Percentiles rank a stretch among this genome's conserved stretches.
Evolutionary conservation across 2,797 vertebrate genomes (phyloP).

Genomic region (Labeo calbasu): DNA sequence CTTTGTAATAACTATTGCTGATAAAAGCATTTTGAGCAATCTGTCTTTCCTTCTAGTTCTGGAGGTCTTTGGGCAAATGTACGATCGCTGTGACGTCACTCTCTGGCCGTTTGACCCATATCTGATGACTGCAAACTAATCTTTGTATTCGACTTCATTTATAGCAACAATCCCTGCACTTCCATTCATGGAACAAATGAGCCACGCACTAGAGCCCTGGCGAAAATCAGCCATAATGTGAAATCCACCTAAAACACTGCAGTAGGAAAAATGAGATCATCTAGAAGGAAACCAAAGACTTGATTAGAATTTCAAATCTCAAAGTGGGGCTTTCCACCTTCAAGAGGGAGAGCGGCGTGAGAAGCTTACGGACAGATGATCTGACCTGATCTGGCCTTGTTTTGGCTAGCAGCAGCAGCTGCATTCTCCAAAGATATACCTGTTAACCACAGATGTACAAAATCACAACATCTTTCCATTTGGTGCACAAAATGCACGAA

Average conservation of each 20-base stretch:
- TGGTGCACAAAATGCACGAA: not conserved
- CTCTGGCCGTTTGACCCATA: conserved; percentile 38
- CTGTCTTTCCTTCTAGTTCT: not conserved
- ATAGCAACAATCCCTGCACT: conserved; percentile 72
- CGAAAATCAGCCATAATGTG: conserved; percentile 82
- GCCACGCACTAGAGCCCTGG: conserved; percentile 75
- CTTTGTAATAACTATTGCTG: not conserved
- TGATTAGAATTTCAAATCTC: conserved; percentile 88
- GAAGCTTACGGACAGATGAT: conserved; percentile 6
- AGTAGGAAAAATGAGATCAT: conserved; percentile 85
- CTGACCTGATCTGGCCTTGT: too few species aligned
- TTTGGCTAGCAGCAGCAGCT: too few species aligned
- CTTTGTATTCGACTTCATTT: conserved; percentile 74
- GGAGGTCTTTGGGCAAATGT: not conserved
- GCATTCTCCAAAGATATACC: too few species aligned
- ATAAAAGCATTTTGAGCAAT: not conserved
- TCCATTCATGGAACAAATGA: conserved; percentile 83
- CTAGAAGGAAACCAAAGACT: conserved; percentile 83
- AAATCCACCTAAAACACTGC: conserved; percentile 83
- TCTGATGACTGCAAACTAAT: conserved; percentile 65
- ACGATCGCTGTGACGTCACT: conserved; percentile 46
- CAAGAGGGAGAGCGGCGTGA: conserved; percentile 54
- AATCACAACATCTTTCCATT: not conserved
- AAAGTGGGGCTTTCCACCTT: conserved; percentile 81
- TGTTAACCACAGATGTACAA: not conserved